Evolutionary conservation across 2,797 vertebrate genomes (phyloP), one percentile per base, ranked within the genome.

Genomic region (Novumbra hubbsi): DNA sequence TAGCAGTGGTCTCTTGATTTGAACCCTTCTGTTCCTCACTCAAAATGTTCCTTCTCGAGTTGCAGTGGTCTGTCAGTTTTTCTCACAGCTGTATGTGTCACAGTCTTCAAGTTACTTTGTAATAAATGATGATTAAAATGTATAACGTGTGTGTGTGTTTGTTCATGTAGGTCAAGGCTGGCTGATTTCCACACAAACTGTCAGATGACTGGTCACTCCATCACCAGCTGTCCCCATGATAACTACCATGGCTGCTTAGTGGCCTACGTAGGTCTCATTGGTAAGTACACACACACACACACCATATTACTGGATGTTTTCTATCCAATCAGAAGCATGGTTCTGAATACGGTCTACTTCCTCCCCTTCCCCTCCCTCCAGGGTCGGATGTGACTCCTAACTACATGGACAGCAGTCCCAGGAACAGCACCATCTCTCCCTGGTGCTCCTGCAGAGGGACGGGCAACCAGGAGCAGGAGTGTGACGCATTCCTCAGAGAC

Each of bases 121-220:
- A n/a, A 17, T 6, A 21, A 19, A 55, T 57, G 21, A 21, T 24
- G 55, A 24, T 24, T n/a, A 8, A 24, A 3, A 24, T 24, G 41
- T 45, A 7, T 4, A 45, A 45, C 9, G 41, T 76, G 19, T 64
- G n/a, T 24, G 1, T 65, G 17, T 64, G 32, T 52, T 24, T 38
- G 21, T 69, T 32, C 63, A 30, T 64, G 2, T 73, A 98, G 97
- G 90, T 97, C 96, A 81, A 94, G 97, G 14, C 89, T 98, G 76
- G 96, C 96, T 0, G 96, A 98, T 80, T 98, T 97, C 91, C 95
- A 98, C 77, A 90, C 94, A 90, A 98, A 96, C 83, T 98, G 97
- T 82, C 95, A 95, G 80, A 85, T 92, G 81, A 94, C 93, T 68
- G 85, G 91, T 76, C 95, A 95, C 86, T 93, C 93, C 0, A 88